Percentiles rank a stretch among this genome's conserved stretches.
Evolutionary conservation across 2,888 invertebrate species (phyloP).

Genomic region (Sphaerophoria rueppellii): DNA sequence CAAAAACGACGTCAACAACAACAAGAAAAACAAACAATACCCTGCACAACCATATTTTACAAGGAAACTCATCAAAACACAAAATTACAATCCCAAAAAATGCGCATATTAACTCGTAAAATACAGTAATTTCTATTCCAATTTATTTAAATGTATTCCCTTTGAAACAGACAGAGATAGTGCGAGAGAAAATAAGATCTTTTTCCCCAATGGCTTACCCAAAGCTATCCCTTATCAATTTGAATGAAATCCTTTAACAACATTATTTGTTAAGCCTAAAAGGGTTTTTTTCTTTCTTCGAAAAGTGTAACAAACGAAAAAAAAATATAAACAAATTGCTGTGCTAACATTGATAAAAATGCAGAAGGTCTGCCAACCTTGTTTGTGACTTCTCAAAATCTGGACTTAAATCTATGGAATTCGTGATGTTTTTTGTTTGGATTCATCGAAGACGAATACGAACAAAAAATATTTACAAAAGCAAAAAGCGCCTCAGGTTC

Average conservation of each 20-base stretch:
- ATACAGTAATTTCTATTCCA: neutral
- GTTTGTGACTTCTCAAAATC: constrained; percentile 29
- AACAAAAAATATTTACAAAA: constrained; percentile 3
- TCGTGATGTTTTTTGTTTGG: constrained; percentile 3
- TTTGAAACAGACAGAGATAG: neutral
- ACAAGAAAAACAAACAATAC: neutral
- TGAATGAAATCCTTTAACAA: constrained; percentile 39
- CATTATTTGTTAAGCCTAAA: constrained; percentile 35
- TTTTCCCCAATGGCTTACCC: neutral
- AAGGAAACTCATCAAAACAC: neutral
- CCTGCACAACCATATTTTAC: constrained; percentile 8
- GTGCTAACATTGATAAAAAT: neutral
- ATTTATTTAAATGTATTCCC: constrained; percentile 27
- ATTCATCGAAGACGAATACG: neutral
- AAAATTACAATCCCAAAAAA: constrained; percentile 5
- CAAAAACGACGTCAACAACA: neutral
- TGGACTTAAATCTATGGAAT: constrained; percentile 2
- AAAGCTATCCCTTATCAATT: constrained; percentile 28
- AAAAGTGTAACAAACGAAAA: neutral
- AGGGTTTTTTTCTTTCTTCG: neutral
- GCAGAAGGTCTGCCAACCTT: neutral
- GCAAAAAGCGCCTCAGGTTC: neutral
- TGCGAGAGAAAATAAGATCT: too few relatives aligned
- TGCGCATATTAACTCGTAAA: constrained; percentile 18
- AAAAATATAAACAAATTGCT: constrained; percentile 23